Conservation (phyloP, 2,797 vertebrate genomes). For the Otus scops region DNA sequence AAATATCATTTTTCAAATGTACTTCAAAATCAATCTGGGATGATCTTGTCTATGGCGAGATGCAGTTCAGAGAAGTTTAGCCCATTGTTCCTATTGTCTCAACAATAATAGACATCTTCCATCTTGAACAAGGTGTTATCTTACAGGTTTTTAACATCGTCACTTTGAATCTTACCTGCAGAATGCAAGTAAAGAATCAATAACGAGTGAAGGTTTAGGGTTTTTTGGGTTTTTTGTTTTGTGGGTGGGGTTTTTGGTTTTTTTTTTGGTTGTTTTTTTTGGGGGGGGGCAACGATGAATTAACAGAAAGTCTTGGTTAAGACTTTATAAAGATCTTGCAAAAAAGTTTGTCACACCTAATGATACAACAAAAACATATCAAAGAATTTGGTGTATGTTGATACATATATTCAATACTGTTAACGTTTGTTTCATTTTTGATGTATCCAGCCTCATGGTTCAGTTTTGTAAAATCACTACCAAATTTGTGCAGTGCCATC, state of each 20-base stretch:
- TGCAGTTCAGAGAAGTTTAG: background rate
- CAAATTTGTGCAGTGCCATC: background rate
- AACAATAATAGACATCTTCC: background rate
- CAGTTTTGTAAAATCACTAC: background rate
- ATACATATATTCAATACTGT: background rate
- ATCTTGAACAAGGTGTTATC: background rate
- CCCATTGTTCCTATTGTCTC: background rate
- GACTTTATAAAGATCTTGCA: background rate
- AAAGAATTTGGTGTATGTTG: background rate
- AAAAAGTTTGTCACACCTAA: background rate
- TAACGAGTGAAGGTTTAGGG: rapidly evolving
- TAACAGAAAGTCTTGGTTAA: background rate
- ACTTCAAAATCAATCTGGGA: background rate
- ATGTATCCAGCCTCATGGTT: background rate
- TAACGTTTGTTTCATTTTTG: background rate
- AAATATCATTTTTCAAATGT: background rate
- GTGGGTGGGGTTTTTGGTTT: no score
- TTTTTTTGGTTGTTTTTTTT: no score
- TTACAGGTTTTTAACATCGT: background rate
- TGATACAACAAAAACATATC: background rate
- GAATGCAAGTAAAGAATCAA: background rate
- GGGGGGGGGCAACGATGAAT: background rate
- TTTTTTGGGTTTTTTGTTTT: background rate
- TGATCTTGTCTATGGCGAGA: background rate
- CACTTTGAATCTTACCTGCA: background rate